Evolutionary conservation across 2,888 invertebrate genomes (phyloP), one percentile per base, ranked within the genome.

Genomic region (Nemoura dubitans): DNA sequence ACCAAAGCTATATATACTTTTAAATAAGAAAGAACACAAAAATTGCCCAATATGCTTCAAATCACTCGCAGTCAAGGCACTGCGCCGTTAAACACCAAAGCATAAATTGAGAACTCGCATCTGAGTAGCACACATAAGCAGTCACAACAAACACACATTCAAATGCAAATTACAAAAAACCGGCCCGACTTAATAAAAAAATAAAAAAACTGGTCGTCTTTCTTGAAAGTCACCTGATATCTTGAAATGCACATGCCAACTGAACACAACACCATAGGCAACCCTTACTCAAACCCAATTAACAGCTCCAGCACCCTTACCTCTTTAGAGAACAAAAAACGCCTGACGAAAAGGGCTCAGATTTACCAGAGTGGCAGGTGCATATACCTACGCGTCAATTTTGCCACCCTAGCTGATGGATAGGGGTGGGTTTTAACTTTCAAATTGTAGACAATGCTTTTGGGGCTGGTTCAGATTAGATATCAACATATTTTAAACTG

Each of bases 361-460:
- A 59, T 36, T 36, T 59, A 7, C 59, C 2, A 21, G 59, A 59
- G 59, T 59, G 59, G 59, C 59, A 59, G 59, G 59, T 59, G 59
- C 59, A 59, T 7, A n/a, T n/a, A n/a, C n/a, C n/a, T n/a, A 36
- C 36, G 59, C 59, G 59, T 59, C 59, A 59, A 59, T 2, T 59
- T 59, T 59, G 59, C 59, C 59, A 59, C 59, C 59, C 59, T 59
- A 59, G 59, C 59, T 59, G 59, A 59, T 59, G 59, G 59, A 59
- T 59, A 59, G 21, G 59, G 59, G 59, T 59, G 59, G 59, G 10
- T 59, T 21, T 59, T 16, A 59, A 21, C 59, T 59, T 14, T 16
- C 16, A 59, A 59, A 59, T 59, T 59, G 59, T 21, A 59, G 59
- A 59, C 59, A 59, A 59, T 59, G 59, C 59, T 59, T 21, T 59